Evolutionary conservation across 2,888 invertebrate genomes (phyloP), one percentile per base, ranked within the genome.

Genomic region (Aporophyla nigra): DNA sequence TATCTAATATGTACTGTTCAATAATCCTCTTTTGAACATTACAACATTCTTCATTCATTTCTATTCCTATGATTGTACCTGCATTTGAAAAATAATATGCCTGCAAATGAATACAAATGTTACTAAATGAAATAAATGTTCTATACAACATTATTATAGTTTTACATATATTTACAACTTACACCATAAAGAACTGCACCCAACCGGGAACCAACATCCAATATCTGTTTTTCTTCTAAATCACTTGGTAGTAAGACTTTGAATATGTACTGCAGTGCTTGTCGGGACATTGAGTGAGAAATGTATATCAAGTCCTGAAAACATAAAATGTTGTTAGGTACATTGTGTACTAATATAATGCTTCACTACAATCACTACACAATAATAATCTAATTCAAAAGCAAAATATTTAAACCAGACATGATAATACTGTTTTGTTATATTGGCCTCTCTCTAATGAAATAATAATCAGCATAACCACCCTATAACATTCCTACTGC

Each of bases 171-270:
- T 67, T 51, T 43, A 46, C 12, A 76, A 93, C 97, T 95, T 95
- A 98, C 98, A 82, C 97, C 97, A 95, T 97, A 98, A 14, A 98
- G 94, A 71, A 98, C 97, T 76, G 97, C 97, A 67, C 98, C 98
- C 69, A 98, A 93, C 90, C 98, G 96, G 24, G 98, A 98, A 10
- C 98, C 98, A 73, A 98, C 95, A 93, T 98, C 98, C 51, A 98
- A 91, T 68, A 98, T 92, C 71, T 95, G 97, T 91, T 97, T 97
- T 40, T 95, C 97, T 82, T 94, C 93, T 78, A 97, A 93, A 82
- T 98, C 95, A 76, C 95, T 95, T 58, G 98, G 97, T 61, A 98
- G 94, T 59, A 98, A 91, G 27, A 97, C 96, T 83, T 97, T 97
- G 90, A 98, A 98, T 71, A 98, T 97, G 88, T 97, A 97, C 83